These are phyloP conservation scores for Tamandua tetradactyla DNA, from an alignment of 2,797 vertebrate genomes.

Conservation along the genomic window DNA sequence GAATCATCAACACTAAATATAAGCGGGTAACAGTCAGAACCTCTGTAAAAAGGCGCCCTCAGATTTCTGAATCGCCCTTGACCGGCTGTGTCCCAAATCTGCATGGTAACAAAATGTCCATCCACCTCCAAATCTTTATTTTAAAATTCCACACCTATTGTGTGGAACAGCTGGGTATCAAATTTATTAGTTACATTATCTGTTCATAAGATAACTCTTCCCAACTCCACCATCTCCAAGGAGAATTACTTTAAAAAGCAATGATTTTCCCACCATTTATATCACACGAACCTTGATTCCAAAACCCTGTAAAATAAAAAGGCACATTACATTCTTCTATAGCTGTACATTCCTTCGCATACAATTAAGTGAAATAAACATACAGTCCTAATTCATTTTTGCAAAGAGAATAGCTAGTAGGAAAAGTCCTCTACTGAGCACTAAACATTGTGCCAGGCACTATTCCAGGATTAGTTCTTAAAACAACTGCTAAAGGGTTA, in stretches of 20 bases:
- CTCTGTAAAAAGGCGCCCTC: slow-evolving; percentile 96
- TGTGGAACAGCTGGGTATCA: slow-evolving; percentile 96
- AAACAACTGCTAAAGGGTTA: background rate
- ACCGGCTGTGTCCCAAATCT: slow-evolving; percentile 98
- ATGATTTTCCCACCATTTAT: slow-evolving; percentile 93
- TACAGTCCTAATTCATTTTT: background rate
- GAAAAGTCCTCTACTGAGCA: background rate
- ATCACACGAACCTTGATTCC: slow-evolving; percentile 58
- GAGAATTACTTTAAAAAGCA: slow-evolving; percentile 96
- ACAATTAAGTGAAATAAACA: background rate
- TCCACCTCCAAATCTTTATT: too few relatives aligned
- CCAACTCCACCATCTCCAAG: slow-evolving; percentile 97
- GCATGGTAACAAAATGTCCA: slow-evolving; percentile 93
- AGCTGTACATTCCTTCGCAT: background rate
- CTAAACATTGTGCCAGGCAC: background rate
- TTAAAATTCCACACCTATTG: slow-evolving; percentile 98
- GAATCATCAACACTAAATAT: slow-evolving; percentile 98
- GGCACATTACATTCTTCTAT: slow-evolving; percentile 27
- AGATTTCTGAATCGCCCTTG: slow-evolving; percentile 98
- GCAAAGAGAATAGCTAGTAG: background rate
- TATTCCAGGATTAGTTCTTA: background rate
- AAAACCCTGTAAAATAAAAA: slow-evolving; percentile 82
- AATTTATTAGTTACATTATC: slow-evolving; percentile 98
- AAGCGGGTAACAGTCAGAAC: slow-evolving; percentile 97
- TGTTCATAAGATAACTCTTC: slow-evolving; percentile 98